Percentiles rank a stretch among this genome's conserved stretches.
These are phyloP conservation scores for Zaprionus lineosus DNA, from an alignment of 2,888 invertebrate genomes.

Conservation along the genomic window DNA sequence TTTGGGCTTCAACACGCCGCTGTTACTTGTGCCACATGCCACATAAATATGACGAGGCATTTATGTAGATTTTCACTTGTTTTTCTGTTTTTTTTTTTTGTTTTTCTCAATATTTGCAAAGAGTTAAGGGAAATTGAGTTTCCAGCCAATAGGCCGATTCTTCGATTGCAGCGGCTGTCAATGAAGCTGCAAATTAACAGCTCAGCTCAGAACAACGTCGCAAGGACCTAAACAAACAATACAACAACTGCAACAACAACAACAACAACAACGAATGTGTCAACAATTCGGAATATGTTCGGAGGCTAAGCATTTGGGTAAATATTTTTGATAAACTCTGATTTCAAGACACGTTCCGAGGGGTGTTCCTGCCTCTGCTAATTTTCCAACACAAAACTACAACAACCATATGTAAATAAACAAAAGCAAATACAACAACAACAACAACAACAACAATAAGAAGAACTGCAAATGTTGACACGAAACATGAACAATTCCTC, in stretches of 20 bases:
- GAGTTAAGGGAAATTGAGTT: slow-evolving; percentile 28
- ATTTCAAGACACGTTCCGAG: slow-evolving; percentile 52
- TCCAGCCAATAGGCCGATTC: slow-evolving; percentile 9
- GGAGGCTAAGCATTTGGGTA: slow-evolving; percentile 63
- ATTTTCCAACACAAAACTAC: slow-evolving; percentile 53
- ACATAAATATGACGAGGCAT: not conserved
- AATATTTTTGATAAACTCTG: slow-evolving; percentile 73
- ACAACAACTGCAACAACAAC: too few relatives aligned
- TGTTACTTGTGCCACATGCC: not conserved
- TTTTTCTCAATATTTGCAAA: not conserved
- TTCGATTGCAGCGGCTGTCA: slow-evolving; percentile 15
- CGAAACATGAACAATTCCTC: slow-evolving; percentile 36
- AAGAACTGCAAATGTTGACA: slow-evolving; percentile 64
- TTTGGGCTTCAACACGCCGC: not conserved
- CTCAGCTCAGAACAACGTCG: slow-evolving; percentile 17
- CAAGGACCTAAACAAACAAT: slow-evolving; percentile 65
- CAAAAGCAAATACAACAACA: not conserved
- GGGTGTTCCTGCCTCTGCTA: slow-evolving; percentile 63
- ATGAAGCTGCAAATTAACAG: slow-evolving; percentile 39
- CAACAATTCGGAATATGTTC: slow-evolving; percentile 58
- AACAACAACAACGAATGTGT: slow-evolving; percentile 57
- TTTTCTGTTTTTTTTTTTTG: not conserved
- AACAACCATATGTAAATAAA: not conserved
- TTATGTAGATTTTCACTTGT: slow-evolving; percentile 5
- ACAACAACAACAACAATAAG: slow-evolving; percentile 39